These are phyloP conservation scores for Syngnathus floridae DNA, from an alignment of 2,113 vertebrate genomes.

Conservation along the genomic window DNA sequence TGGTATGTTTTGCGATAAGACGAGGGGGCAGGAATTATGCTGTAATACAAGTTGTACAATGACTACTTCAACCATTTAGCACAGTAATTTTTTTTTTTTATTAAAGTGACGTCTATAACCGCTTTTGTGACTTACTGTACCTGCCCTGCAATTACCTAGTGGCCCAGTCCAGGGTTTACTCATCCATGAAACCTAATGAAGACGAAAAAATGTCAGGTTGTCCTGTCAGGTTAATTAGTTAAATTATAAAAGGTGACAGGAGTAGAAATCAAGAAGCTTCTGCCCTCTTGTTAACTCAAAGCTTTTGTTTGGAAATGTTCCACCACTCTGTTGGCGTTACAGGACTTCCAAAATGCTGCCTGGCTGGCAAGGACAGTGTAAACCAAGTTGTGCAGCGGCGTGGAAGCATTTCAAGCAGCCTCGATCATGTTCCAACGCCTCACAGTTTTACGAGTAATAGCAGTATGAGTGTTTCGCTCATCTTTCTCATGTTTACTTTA, in stretches of 20 bases:
- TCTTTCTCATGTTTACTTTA: background rate
- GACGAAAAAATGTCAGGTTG: background rate
- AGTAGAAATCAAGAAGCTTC: background rate
- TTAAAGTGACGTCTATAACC: background rate
- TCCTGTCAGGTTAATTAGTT: background rate
- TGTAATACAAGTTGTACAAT: background rate
- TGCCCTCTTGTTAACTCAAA: background rate
- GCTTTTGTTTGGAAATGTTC: constrained; percentile 1
- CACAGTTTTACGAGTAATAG: background rate
- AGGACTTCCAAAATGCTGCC: background rate
- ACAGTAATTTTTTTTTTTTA: too few species aligned
- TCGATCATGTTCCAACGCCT: background rate
- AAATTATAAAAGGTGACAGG: background rate
- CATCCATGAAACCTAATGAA: background rate
- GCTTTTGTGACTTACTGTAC: background rate
- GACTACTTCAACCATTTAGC: background rate
- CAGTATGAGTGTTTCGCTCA: background rate
- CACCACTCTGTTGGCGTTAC: background rate
- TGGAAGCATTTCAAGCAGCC: background rate
- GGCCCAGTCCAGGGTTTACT: background rate
- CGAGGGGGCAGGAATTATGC: background rate
- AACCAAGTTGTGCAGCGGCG: background rate
- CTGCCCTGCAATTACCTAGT: background rate
- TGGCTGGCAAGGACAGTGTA: background rate
- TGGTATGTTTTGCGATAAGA: background rate